Conservation (phyloP, 1,140 invertebrate genomes). For the Caenorhabditis briggsae region DNA sequence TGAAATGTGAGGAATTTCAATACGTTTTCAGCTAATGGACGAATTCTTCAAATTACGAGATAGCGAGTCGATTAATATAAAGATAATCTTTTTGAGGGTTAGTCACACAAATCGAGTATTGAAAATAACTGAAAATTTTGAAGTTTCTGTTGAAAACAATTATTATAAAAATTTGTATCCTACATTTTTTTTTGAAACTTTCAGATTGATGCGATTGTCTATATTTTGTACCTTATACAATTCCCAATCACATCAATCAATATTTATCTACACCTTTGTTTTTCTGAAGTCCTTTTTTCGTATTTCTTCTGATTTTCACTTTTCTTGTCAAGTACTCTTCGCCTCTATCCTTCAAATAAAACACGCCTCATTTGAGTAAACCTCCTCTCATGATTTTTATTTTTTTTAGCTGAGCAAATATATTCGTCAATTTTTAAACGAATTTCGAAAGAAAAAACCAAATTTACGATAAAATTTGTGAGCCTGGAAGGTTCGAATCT, state of each 20-base stretch:
- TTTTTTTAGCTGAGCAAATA: no score
- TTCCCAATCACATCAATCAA: constrained; percentile 17
- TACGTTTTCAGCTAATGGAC: neutral
- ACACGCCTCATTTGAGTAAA: neutral
- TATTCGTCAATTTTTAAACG: no score
- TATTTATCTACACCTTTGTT: neutral
- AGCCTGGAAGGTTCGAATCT: no score
- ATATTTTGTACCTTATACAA: constrained; percentile 16
- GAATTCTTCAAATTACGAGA: constrained; percentile 27
- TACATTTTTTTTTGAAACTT: neutral
- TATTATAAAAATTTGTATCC: no score
- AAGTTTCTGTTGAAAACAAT: neutral
- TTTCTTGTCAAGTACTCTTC: no score
- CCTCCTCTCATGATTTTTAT: no score
- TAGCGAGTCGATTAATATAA: neutral
- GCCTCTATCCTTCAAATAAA: no score
- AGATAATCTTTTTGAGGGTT: constrained; percentile 21
- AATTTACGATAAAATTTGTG: no score
- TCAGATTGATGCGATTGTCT: constrained; percentile 9
- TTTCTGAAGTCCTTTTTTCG: neutral
- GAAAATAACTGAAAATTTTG: neutral
- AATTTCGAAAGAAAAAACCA: no score
- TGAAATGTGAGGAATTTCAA: neutral
- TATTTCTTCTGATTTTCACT: neutral
- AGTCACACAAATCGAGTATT: neutral